Conservation (phyloP, 1,140 invertebrate species). For the Lithobius niger region DNA sequence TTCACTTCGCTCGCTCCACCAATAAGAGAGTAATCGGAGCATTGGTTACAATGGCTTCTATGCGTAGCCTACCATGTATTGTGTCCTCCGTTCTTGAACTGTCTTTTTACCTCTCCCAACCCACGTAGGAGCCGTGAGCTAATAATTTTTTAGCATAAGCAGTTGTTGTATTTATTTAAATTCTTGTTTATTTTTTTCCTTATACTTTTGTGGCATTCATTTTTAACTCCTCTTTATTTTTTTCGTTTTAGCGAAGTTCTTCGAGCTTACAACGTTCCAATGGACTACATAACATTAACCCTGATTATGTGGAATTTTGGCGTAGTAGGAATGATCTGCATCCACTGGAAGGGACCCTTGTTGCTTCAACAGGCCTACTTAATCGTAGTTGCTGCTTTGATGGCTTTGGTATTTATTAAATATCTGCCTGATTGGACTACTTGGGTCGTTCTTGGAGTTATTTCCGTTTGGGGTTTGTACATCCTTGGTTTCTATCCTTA, state of each 20-base stretch:
- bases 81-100: no score
- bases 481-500: conserved; percentile 5
- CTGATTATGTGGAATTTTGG: conserved; percentile 98
- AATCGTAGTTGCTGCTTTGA: conserved; percentile 89
- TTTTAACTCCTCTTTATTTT: neutral
- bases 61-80: no score
- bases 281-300: conserved; percentile 81
- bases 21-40: no score
- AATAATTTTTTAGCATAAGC: no score
- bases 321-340: conserved; percentile 91
- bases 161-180: no score
- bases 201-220: no score
- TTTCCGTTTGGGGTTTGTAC: conserved; percentile 88
- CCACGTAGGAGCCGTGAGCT: no score
- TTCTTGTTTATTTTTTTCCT: no score
- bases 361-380: conserved; percentile 90
- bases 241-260: conserved; percentile 65
- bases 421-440: conserved; percentile 98
- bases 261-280: conserved; percentile 84
- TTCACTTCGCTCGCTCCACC: no score
- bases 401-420: conserved; percentile 99
- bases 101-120: no score
- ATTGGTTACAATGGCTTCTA: no score
- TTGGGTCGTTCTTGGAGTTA: conserved; percentile 91
- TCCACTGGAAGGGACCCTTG: conserved; percentile 95